Evolutionary conservation across 2,888 invertebrate genomes (phyloP).

Genomic region (Ennomos quercinarius): DNA sequence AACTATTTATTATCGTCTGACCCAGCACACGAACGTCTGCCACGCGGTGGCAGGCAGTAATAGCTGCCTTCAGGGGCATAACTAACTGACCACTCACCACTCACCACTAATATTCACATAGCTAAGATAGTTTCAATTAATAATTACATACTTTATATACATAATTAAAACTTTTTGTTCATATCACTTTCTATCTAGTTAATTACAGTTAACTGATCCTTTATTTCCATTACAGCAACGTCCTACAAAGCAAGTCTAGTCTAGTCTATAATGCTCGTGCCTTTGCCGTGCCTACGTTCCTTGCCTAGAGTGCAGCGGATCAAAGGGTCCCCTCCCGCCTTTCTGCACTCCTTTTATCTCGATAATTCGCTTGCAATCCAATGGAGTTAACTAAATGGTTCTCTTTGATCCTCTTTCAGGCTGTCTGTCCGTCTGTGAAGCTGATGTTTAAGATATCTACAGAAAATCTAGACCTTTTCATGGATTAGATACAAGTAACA

Average conservation of each 20-base stretch:
- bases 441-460: no score
- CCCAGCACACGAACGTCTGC: no score
- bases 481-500: no score
- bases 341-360: conserved; percentile 29
- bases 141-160: background rate
- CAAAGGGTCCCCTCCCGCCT: conserved; percentile 21
- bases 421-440: conserved; percentile 2
- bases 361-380: conserved; percentile 29
- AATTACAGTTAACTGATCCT: conserved; percentile 13
- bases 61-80: no score
- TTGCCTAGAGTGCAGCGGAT: conserved; percentile 25
- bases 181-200: background rate
- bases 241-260: conserved; percentile 10
- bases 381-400: conserved; percentile 16
- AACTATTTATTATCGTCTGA: no score
- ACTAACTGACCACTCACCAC: no score
- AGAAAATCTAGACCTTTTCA: no score
- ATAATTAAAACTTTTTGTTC: no score
- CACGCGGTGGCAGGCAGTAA: no score
- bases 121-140: no score
- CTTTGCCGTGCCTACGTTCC: conserved; percentile 5
- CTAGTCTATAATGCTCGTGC: background rate
- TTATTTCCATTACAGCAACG: conserved; percentile 20
- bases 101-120: no score
- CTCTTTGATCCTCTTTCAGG: conserved; percentile 25